phyloP scores from a whole-genome alignment of 2,888 invertebrate genomes.

The Agrotis puta region DNA sequence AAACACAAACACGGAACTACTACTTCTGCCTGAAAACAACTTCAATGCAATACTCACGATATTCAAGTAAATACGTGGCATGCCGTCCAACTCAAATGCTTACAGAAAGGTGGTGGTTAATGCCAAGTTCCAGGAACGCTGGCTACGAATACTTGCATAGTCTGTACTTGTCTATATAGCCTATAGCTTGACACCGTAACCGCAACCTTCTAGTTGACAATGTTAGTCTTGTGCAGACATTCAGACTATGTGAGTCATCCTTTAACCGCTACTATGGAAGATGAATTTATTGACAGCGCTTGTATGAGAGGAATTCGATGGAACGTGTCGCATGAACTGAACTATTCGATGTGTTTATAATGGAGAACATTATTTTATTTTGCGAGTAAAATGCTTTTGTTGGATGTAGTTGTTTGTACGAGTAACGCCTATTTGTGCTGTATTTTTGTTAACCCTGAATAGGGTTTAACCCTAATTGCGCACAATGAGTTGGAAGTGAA shows the following conservation, averaged over 20 bases:
- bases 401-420: background rate
- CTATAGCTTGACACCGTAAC: constrained; percentile 68
- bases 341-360: constrained; percentile 51
- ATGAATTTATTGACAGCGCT: constrained; percentile 81
- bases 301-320: constrained; percentile 69
- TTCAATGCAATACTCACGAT: constrained; percentile 22
- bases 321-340: constrained; percentile 51
- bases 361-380: constrained; percentile 7
- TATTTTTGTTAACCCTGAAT: background rate
- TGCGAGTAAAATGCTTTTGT: background rate
- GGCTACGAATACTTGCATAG: constrained; percentile 78
- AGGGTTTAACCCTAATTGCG: background rate
- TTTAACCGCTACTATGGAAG: constrained; percentile 75
- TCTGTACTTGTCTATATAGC: constrained; percentile 67
- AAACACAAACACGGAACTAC: constrained; percentile 1
- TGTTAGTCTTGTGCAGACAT: constrained; percentile 78
- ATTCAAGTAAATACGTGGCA: constrained; percentile 29
- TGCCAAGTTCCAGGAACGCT: constrained; percentile 65
- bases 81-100: constrained; percentile 47
- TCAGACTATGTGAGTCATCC: constrained; percentile 82
- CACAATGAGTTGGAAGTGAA: constrained; percentile 3
- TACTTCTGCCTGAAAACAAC: constrained; percentile 7
- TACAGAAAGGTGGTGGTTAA: constrained; percentile 61
- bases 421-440: background rate
- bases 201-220: constrained; percentile 78